Base-by-base conservation (phyloP, 2,113 vertebrate genomes). In the Oreochromis spilurus region DNA sequence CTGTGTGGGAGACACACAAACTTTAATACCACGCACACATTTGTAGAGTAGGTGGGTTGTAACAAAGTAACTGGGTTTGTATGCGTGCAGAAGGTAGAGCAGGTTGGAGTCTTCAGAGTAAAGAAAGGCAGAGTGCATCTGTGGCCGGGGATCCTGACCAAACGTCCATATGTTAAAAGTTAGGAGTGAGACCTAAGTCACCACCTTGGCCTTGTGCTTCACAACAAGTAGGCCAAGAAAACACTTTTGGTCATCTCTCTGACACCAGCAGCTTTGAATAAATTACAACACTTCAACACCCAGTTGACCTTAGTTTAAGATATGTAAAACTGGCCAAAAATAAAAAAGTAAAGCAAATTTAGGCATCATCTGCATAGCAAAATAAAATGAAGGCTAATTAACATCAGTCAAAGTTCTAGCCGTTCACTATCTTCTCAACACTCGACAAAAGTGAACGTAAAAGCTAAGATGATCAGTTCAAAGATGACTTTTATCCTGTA, bases 41-140 rank as follows among this genome's bases (percentile, higher is more conserved):
- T 82, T 84, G 79, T 54, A 16, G 89, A 81, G 87, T 21, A 11
- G 75, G 70, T 52, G 75, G 40, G 60, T 52, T 31, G 10, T 31
- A 34, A 52, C 45, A 77, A 77, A 52, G 26, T 67, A 40, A 8
- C 6, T 21, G 11, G 34, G 62, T 24, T 40, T 40, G 36, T 40
- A 40, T 67, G 12, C 0, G 1, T 67, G 36, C 0, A 24, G n/a
- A 7, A 40, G 36, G 62, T 40, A 24, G 36, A 67, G n/a, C 36
- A 40, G 36, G 62, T 67, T 67, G 62, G n/a, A 40, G 11, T 67
- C 11, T 65, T 65, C 62, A 21, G 19, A 67, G 62, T 67, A 50
- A 50, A 75, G 24, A 29, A 48, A 31, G 43, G 16, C 14, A 19
- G 72, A 31, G 16, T 52, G 45, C 26, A 34, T 52, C 17, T 77